Evolutionary conservation across 53 echinoderm and acorn worm species (phyloP), one percentile per base, ranked within the genome.

Genomic region (Luidia sarsii): DNA sequence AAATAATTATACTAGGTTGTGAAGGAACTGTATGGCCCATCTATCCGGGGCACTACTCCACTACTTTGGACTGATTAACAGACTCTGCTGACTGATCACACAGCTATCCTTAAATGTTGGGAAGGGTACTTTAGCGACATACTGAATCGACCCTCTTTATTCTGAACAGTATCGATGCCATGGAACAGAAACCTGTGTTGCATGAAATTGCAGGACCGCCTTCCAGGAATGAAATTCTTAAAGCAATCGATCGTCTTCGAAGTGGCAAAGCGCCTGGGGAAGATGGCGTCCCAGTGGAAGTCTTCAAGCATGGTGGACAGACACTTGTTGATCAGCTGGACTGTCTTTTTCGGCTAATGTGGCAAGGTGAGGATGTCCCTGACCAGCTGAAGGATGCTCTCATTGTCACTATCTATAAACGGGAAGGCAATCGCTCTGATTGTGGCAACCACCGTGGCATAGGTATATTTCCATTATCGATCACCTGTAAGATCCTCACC

Each of bases 401-500:
- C 15, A 68, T 68, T 41, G 45, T 68, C 29, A 46, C 68, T 25
- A 18, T 68, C 22, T 68, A 46, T 22, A 77, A 75, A 38, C 25
- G 23, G 34, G 60, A 75, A 57, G 57, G 34, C 5, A 60, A 51
- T 33, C 29, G 31, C 38, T 18, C 30, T 60, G 59, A 59, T 23
- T 75, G 57, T 34, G 34, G 39, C 30, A 75, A 55, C 57, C 32
- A 75, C 25, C 38, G 57, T 15, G n/a, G n/a, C n/a, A n/a, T n/a
- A n/a, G 75, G 59, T 35, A 75, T 75, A 7, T 75, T 60, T 5
- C 60, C 60, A 3, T 38, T 75, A 19, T 7, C 75, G 14, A 75
- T 36, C 29, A 20, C 59, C 20, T 22, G 19, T 29, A 75, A 57
- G 34, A 55, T 57, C 38, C 51, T 75, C 11, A 25, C 54, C 31